Percentiles rank a stretch among this genome's conserved stretches.
phyloP scores from a whole-genome alignment of 2,797 vertebrate genomes.

The Bovichtus diacanthus region DNA sequence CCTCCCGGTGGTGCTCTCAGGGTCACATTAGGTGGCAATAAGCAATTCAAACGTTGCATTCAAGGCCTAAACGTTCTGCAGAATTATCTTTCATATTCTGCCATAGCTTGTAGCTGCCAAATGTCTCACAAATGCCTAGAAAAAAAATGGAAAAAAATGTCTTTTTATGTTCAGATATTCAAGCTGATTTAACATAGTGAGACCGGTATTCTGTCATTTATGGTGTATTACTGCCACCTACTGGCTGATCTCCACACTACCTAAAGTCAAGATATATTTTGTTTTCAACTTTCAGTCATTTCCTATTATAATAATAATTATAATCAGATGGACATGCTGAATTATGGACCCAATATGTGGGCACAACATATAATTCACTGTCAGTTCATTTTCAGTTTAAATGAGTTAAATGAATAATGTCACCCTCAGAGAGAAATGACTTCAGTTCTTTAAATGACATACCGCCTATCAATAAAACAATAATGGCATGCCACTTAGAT shows the following conservation, averaged over 20 bases:
- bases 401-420: background rate
- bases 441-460: background rate
- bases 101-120: too few species aligned
- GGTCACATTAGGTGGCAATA: background rate
- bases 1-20: background rate
- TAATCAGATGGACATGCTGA: background rate
- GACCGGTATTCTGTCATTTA: background rate
- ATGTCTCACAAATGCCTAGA: background rate
- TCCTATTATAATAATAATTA: background rate
- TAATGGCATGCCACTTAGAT: background rate
- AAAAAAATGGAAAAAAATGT: background rate
- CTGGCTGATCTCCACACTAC: slow-evolving; percentile 6
- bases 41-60: slow-evolving; percentile 9
- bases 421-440: background rate
- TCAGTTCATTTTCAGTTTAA: background rate
- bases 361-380: background rate
- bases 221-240: slow-evolving; percentile 46
- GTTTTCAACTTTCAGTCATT: background rate
- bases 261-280: background rate
- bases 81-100: too few species aligned
- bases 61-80: background rate
- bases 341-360: background rate
- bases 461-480: background rate
- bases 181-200: background rate
- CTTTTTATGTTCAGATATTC: background rate